Percentiles rank a stretch among this genome's conserved stretches.
phyloP scores from a whole-genome alignment of 1,140 invertebrate species.

The Ceratina australensis region DNA sequence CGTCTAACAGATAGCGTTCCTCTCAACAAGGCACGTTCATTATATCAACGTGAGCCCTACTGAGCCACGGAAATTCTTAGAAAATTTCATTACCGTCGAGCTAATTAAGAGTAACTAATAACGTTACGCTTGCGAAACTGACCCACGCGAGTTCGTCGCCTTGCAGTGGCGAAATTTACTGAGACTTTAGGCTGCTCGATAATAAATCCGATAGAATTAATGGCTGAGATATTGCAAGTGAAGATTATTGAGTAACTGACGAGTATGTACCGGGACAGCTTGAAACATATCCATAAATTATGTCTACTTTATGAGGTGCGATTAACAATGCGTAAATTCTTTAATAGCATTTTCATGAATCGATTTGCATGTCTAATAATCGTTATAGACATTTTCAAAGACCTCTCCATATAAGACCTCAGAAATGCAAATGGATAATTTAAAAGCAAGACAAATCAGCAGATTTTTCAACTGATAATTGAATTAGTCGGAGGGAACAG shows the following conservation, averaged over 20 bases:
- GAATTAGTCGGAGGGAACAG: slow-evolving; percentile 3
- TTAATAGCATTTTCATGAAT: too few relatives aligned
- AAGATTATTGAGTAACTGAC: not conserved
- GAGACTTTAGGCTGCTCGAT: not conserved
- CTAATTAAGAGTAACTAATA: slow-evolving; percentile 35
- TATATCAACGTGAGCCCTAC: not conserved
- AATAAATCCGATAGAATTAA: not conserved
- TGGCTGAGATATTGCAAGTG: not conserved
- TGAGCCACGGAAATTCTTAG: slow-evolving; percentile 15
- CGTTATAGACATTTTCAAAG: too few relatives aligned
- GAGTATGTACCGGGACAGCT: too few relatives aligned
- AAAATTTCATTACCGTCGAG: not conserved
- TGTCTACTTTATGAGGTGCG: too few relatives aligned
- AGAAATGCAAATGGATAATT: too few relatives aligned
- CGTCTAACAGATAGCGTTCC: slow-evolving; percentile 5
- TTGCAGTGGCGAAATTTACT: slow-evolving; percentile 9
- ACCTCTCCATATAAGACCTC: too few relatives aligned
- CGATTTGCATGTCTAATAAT: too few relatives aligned
- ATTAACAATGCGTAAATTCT: too few relatives aligned
- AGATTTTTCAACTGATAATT: slow-evolving; percentile 14
- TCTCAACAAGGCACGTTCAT: slow-evolving; percentile 27
- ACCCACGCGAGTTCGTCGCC: not conserved
- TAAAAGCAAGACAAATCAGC: not conserved
- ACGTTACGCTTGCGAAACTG: slow-evolving; percentile 8
- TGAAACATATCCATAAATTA: too few relatives aligned